Evolutionary conservation across 2,888 invertebrate species (phyloP), one percentile per base, ranked within the genome.

Genomic region (Schizaphis graminum): DNA sequence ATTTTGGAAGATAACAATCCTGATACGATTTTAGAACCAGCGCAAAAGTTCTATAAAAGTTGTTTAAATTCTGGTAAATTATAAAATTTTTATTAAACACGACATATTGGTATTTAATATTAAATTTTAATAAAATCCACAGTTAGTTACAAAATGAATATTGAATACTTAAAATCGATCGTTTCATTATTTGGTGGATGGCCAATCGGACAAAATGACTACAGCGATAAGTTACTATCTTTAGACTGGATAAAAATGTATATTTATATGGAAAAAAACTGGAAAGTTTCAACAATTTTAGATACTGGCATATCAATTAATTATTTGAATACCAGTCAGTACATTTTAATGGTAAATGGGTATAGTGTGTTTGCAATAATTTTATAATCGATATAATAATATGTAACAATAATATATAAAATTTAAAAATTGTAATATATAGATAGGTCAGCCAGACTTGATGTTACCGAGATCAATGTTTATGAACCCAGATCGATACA

Each of bases 361-460:
- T 95, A 95, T 5, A 35, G 13, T 26, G 1, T 44, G 28, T 44
- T 86, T 11, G 13, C 7, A 85, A 44, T 85, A 13, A 41, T 44
- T 85, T 85, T 26, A 44, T 44, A 24, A 86, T 53, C n/a, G 28
- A 35, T 53, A 8, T n/a, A n/a, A n/a, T n/a, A n/a, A n/a, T 88
- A 88, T 1, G 26, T 67, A 49, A 49, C 35, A 28, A 84, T 77
- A 28, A 84, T 77, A 21, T 67, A 47, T 67, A 77, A 26, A 28
- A 24, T 61, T 89, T 7, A n/a, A n/a, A n/a, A n/a, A n/a, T n/a
- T n/a, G n/a, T 57, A 10, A 28, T 41, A 87, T 94, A 56, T 94
- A 96, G 96, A 95, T 96, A 89, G 95, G 96, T 93, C 96, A 96
- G 94, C 95, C 95, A 11, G 95, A 95, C 11, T 93, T 95, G 61